Percentiles rank a stretch among this genome's conserved stretches.
phyloP scores from a whole-genome alignment of 2,888 invertebrate genomes.

The Anthoptus insignis region DNA sequence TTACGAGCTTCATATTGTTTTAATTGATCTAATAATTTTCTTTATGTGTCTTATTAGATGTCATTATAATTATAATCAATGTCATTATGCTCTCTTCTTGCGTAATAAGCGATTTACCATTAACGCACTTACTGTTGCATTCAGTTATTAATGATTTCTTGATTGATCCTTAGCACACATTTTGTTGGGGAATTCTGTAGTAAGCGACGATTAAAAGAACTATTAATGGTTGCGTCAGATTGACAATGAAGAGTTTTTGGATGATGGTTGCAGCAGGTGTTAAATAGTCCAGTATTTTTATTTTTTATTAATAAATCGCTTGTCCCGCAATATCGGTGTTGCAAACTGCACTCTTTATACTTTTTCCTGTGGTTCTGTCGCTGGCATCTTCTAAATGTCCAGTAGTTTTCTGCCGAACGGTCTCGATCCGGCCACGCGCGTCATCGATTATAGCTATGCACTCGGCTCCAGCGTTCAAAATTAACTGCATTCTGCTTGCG shows the following conservation, averaged over 20 bases:
- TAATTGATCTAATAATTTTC: conserved; percentile 70
- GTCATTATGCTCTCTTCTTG: conserved; percentile 80
- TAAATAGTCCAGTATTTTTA: too few relatives aligned
- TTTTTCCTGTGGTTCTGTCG: conserved; percentile 84
- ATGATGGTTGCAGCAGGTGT: too few relatives aligned
- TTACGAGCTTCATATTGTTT: conserved; percentile 74
- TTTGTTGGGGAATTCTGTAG: too few relatives aligned
- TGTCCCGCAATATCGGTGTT: conserved; percentile 80
- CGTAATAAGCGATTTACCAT: conserved; percentile 66
- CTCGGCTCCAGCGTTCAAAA: conserved; percentile 84
- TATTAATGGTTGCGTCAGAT: too few relatives aligned
- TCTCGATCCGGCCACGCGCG: conserved; percentile 79
- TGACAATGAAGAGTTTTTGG: too few relatives aligned
- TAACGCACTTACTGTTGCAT: neutral
- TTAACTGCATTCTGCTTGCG: conserved; percentile 85
- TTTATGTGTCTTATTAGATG: conserved; percentile 83
- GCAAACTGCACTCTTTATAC: conserved; percentile 87
- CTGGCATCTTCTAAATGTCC: conserved; percentile 81
- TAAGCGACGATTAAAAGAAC: too few relatives aligned
- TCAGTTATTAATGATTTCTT: too few relatives aligned
- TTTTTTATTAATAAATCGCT: too few relatives aligned
- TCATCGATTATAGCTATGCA: conserved; percentile 82
- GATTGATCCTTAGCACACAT: too few relatives aligned
- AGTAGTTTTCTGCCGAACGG: conserved; percentile 78
- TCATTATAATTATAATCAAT: conserved; percentile 75